phyloP scores from a whole-genome alignment of 2,113 vertebrate genomes.

The Parus major region DNA sequence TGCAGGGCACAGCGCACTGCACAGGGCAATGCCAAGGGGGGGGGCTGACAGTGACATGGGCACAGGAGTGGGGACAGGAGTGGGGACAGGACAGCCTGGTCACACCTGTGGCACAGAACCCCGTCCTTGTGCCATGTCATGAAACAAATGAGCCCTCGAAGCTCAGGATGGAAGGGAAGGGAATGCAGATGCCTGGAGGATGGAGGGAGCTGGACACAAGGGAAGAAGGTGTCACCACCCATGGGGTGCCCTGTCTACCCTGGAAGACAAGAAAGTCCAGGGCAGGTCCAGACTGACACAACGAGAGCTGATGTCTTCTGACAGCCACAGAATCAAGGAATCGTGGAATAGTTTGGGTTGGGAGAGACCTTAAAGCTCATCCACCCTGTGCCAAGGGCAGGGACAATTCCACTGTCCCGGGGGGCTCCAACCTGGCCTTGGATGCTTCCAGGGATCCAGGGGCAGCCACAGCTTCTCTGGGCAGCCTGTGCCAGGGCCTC shows the following conservation, averaged over 20 bases:
- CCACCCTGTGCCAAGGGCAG: not conserved
- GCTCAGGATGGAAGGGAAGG: not conserved
- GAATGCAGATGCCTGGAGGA: fast-evolving
- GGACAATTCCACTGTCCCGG: not conserved
- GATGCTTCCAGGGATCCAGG: not conserved
- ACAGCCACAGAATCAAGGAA: not conserved
- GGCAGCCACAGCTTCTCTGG: not conserved
- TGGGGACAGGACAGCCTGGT: not conserved
- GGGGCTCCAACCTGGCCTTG: not conserved
- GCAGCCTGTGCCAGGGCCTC: not conserved
- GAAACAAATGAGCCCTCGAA: not conserved
- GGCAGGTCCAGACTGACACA: not conserved
- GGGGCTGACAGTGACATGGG: not conserved
- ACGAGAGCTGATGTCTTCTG: not conserved
- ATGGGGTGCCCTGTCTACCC: not conserved
- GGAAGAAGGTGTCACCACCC: not conserved
- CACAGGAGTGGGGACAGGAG: fast-evolving
- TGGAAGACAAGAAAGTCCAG: not conserved
- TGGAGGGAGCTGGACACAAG: not conserved
- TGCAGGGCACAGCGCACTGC: not conserved
- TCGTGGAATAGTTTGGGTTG: not conserved
- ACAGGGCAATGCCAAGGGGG: fast-evolving
- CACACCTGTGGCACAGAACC: not conserved
- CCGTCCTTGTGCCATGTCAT: not conserved
- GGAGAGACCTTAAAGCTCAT: not conserved